phyloP scores from a whole-genome alignment of 2,113 vertebrate species.

The Sterna hirundo region DNA sequence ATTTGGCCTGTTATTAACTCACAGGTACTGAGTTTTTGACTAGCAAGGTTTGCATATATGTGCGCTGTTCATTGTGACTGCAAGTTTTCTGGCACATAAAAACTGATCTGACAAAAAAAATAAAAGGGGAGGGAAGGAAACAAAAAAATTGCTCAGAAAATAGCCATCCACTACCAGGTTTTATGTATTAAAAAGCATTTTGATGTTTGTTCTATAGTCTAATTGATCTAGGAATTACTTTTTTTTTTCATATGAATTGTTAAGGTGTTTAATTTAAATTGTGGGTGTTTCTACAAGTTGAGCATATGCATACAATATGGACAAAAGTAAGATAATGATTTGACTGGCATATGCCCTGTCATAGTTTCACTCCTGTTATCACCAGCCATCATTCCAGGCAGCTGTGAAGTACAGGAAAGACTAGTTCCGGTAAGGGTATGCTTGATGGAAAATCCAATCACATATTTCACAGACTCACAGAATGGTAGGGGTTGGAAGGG shows the following conservation, averaged over 20 bases:
- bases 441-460: not conserved
- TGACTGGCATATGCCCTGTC: not conserved
- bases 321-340: not conserved
- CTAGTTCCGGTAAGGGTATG: not conserved
- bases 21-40: not conserved
- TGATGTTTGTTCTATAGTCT: not conserved
- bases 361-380: not conserved
- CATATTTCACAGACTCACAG: no score
- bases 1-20: not conserved
- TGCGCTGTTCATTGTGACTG: not conserved
- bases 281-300: not conserved
- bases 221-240: not conserved
- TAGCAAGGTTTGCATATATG: not conserved
- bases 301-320: not conserved
- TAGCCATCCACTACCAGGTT: not conserved
- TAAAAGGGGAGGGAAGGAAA: accelerated
- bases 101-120: not conserved
- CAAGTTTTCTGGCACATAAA: not conserved
- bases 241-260: not conserved
- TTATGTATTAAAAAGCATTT: not conserved
- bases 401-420: not conserved
- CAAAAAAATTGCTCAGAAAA: not conserved
- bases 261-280: not conserved
- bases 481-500: no score
- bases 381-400: not conserved